Evolutionary conservation across 2,113 vertebrate species (phyloP).

Genomic region (Bubalus kerabau): DNA sequence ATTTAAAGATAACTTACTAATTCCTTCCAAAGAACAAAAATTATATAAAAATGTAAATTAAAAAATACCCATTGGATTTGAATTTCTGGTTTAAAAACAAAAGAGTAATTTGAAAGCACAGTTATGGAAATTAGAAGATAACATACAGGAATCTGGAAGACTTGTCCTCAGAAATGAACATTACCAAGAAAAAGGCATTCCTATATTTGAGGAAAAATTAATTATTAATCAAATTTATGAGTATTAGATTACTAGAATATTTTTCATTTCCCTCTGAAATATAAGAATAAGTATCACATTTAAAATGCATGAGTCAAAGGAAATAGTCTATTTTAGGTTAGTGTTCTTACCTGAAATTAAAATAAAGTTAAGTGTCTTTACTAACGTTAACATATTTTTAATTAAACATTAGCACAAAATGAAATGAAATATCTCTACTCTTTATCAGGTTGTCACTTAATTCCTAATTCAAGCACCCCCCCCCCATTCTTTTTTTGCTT

Average conservation of each 20-base stretch:
- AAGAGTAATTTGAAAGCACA: background rate
- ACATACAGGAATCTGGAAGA: slow-evolving; percentile 54
- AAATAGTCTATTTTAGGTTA: slow-evolving; percentile 55
- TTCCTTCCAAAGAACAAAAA: background rate
- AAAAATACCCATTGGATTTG: background rate
- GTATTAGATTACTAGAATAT: slow-evolving; percentile 63
- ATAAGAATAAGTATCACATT: slow-evolving; percentile 64
- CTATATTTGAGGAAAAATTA: slow-evolving; percentile 9
- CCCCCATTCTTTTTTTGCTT: slow-evolving; percentile 55
- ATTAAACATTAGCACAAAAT: slow-evolving; percentile 75
- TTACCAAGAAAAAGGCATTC: slow-evolving; percentile 39
- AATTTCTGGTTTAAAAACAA: background rate
- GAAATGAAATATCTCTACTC: slow-evolving; percentile 55
- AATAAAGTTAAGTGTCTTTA: slow-evolving; percentile 75
- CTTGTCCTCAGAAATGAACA: slow-evolving; percentile 45
- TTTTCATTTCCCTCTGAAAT: slow-evolving; percentile 67
- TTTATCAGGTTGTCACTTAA: slow-evolving; percentile 68
- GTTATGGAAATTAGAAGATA: background rate
- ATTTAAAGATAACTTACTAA: background rate
- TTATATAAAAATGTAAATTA: background rate
- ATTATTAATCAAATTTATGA: slow-evolving; percentile 70
- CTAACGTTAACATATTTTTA: slow-evolving; percentile 69
- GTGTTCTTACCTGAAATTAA: slow-evolving; percentile 61
- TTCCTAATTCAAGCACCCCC: slow-evolving; percentile 54
- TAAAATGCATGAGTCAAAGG: slow-evolving; percentile 55